phyloP scores from a whole-genome alignment of 2,113 vertebrate species.

The Petrocephalus microphthalmus region DNA sequence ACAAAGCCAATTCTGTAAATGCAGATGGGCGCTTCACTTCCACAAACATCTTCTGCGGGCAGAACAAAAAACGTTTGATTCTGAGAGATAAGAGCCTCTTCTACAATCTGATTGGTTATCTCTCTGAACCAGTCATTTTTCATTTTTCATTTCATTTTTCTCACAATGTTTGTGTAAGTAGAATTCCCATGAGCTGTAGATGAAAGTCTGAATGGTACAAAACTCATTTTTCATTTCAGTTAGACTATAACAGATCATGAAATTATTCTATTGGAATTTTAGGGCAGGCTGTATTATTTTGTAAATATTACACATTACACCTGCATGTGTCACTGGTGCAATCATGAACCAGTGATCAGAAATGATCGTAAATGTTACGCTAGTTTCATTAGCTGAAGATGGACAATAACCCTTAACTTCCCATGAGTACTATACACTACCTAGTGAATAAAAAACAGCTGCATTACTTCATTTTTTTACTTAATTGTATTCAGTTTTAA shows the following conservation, averaged over 20 bases:
- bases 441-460: background rate
- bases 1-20: background rate
- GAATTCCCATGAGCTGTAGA: too few species aligned
- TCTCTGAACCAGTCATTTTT: too few species aligned
- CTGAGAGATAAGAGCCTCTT: too few species aligned
- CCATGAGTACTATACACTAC: background rate
- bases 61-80: too few species aligned
- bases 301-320: background rate
- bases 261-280: background rate
- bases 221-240: background rate
- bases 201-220: background rate
- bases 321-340: too few species aligned
- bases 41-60: too few species aligned
- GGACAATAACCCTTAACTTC: background rate
- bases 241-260: background rate
- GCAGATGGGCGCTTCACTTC: too few species aligned
- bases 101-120: too few species aligned
- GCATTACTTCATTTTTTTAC: background rate
- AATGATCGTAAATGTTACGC: background rate
- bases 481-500: background rate
- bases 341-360: background rate
- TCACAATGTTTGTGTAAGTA: too few species aligned
- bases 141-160: too few species aligned
- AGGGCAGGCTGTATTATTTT: background rate
- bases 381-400: background rate